A percentile compares a stretch with the other conserved stretches of the same genome.
phyloP scores from a whole-genome alignment of 2,113 vertebrate species.

The Spea bombifrons region DNA sequence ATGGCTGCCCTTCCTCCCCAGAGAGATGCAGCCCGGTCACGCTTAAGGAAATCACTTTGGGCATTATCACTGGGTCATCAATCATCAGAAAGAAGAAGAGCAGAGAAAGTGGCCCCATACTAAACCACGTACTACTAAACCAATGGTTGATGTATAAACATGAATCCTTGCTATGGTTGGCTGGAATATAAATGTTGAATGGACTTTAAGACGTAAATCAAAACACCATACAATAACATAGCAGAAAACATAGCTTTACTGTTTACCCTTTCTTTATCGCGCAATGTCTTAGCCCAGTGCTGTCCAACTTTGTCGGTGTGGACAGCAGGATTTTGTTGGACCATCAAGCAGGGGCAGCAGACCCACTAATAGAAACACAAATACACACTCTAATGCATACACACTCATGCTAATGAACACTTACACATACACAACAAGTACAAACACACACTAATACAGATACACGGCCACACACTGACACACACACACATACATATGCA shows the following conservation, averaged over 20 bases:
- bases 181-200: neutral
- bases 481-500: no score
- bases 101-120: neutral
- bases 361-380: no score
- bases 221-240: conserved; percentile 1
- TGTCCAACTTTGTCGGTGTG: no score
- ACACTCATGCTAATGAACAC: no score
- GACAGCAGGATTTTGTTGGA: no score
- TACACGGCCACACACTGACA: no score
- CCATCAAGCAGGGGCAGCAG: no score
- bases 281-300: no score
- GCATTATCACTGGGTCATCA: conserved; percentile 43
- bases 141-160: conserved; percentile 6
- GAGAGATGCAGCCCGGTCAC: conserved; percentile 25
- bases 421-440: no score
- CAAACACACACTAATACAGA: no score
- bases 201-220: conserved; percentile 6
- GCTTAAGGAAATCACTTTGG: conserved; percentile 38
- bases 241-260: neutral
- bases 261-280: neutral
- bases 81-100: conserved; percentile 35
- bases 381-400: no score
- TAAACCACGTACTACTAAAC: neutral
- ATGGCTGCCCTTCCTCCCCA: conserved; percentile 6
- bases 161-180: conserved; percentile 3